Evolutionary conservation across 1,140 invertebrate genomes (phyloP).

Genomic region (Zophobas atratus): DNA sequence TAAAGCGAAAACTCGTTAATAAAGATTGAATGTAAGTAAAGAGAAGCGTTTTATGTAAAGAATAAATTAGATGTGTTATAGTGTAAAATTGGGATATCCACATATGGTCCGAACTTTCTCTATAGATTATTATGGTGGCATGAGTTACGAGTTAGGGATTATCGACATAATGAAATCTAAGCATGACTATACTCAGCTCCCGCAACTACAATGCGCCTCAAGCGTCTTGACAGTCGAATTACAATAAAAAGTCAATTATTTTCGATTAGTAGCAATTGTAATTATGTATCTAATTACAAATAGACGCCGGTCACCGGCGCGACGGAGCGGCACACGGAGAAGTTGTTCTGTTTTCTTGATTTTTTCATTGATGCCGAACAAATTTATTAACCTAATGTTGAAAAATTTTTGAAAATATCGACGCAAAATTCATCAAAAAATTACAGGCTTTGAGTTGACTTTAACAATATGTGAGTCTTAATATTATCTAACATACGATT

Average conservation of each 20-base stretch:
- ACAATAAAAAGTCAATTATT: constrained; percentile 38
- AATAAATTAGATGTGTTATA: constrained; percentile 27
- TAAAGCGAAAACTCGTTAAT: constrained; percentile 35
- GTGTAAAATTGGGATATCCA: constrained; percentile 33
- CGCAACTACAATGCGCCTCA: constrained; percentile 29
- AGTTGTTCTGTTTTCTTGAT: too few species aligned
- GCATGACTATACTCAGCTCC: constrained; percentile 29
- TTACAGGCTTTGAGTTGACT: too few species aligned
- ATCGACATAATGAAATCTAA: constrained; percentile 36
- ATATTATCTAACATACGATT: too few species aligned
- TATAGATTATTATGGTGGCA: constrained; percentile 21
- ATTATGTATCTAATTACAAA: constrained; percentile 38
- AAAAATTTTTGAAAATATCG: too few species aligned
- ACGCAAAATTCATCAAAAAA: too few species aligned
- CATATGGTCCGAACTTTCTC: constrained; percentile 29
- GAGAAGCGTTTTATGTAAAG: constrained; percentile 25
- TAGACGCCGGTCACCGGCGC: not conserved
- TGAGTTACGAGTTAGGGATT: constrained; percentile 16
- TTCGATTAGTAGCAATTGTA: constrained; percentile 37
- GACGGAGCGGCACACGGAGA: not conserved
- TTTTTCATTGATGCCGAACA: too few species aligned
- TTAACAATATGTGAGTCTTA: too few species aligned
- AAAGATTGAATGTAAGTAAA: constrained; percentile 12
- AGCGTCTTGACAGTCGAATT: constrained; percentile 22
- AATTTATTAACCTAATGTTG: too few species aligned